Conservation (phyloP, 2,113 vertebrate species). For the Seriola dumerili region DNA sequence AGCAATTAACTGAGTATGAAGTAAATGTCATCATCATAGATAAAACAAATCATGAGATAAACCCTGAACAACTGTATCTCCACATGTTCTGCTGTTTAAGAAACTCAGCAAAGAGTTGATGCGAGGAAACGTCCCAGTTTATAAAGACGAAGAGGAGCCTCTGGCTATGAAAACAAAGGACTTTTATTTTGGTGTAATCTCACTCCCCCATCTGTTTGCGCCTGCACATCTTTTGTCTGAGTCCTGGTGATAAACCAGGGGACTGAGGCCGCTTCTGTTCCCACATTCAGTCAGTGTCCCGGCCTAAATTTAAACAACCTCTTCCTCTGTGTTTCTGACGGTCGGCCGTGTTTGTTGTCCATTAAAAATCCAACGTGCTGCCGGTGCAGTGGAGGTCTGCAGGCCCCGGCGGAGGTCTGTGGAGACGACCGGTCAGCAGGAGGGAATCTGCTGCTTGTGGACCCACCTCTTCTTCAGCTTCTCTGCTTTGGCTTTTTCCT, state of each 20-base stretch:
- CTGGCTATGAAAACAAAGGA: background rate
- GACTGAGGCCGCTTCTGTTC: background rate
- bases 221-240: background rate
- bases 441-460: constrained; percentile 74
- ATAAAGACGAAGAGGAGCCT: no score
- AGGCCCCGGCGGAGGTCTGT: background rate
- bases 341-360: background rate
- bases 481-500: constrained; percentile 86
- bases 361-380: background rate
- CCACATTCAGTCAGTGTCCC: background rate
- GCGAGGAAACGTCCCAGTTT: no score
- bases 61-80: no score
- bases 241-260: background rate
- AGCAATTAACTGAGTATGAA: background rate
- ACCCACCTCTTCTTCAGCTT: constrained; percentile 88
- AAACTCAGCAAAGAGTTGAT: no score
- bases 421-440: constrained; percentile 32
- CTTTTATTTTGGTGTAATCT: background rate
- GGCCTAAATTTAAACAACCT: no score
- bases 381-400: background rate
- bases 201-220: background rate
- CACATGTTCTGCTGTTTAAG: background rate
- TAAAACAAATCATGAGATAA: no score
- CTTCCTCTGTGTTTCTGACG: background rate
- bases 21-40: no score